Percentiles rank a stretch among this genome's conserved stretches.
phyloP scores from a whole-genome alignment of 1,140 invertebrate species.

The Ladona fulva region DNA sequence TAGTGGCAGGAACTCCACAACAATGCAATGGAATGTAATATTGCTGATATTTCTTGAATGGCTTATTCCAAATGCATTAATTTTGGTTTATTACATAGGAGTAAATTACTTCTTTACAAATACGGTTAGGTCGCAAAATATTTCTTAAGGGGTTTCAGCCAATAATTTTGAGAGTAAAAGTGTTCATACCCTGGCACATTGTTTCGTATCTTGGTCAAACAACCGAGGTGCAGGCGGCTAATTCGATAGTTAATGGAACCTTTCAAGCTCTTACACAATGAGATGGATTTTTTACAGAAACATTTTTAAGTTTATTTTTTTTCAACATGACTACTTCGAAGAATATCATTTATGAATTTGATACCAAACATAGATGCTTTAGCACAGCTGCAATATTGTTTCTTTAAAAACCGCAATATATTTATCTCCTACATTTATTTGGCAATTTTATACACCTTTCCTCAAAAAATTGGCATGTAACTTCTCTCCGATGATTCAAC shows the following conservation, averaged over 20 bases:
- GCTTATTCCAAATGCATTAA: constrained; percentile 1
- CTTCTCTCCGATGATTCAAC: too few species aligned
- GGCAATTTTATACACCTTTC: neutral
- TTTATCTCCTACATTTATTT: neutral
- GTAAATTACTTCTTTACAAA: neutral
- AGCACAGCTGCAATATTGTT: neutral
- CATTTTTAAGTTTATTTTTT: neutral
- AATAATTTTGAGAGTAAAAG: neutral
- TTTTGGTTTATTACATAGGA: neutral
- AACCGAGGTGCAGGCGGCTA: neutral
- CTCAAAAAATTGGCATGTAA: too few species aligned
- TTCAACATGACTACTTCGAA: neutral
- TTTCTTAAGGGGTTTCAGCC: neutral
- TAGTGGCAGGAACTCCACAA: constrained; percentile 7
- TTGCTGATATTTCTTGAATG: constrained; percentile 6
- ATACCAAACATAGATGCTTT: neutral
- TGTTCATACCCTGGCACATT: neutral
- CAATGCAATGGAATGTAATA: constrained; percentile 6
- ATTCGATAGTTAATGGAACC: neutral
- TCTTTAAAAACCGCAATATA: neutral
- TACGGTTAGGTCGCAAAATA: neutral
- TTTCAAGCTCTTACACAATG: neutral
- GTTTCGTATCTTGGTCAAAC: neutral
- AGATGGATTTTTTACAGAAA: neutral
- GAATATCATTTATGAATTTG: neutral